Base-by-base conservation (phyloP, 2,797 vertebrate genomes). In the Philypnodon macrostomus region DNA sequence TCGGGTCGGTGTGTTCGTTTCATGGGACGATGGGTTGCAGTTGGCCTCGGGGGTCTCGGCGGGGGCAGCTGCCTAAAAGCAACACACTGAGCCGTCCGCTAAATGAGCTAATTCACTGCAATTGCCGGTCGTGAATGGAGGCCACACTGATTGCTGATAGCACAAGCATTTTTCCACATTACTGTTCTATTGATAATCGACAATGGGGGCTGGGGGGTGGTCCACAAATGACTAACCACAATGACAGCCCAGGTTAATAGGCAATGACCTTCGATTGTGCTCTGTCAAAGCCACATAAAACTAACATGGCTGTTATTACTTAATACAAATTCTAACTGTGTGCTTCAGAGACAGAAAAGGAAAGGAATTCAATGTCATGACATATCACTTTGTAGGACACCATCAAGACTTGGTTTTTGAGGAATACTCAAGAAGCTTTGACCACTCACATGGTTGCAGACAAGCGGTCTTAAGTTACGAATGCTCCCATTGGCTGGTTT, bases 21-120 rank as follows among this genome's bases (percentile, higher is more conserved):
- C 70, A 62, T 59, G 56, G 48, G 46, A 37, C 32, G 47, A 41
- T 42, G 64, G 45, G 66, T n/a, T n/a, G 1, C 13, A 1, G 45
- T 47, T 53, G 59, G 41, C 50, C 58, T 26, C 11, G 2, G 45
- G 67, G 63, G 31, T 13, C 44, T 45, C 26, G 33, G 50, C 23
- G 42, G n/a, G 32, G 58, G 47, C 23, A 0, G 4, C 36, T 56
- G 12, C 57, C 27, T 47, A 27, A 71, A 40, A 68, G 24, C 32
- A 57, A 60, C 39, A 37, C 40, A 51, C 41, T 55, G 47, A 31
- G 39, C 40, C 18, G 32, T 70, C 60, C 64, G 41, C 52, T 68
- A 60, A 75, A 64, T 52, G 4, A 67, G 50, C 39, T 51, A 52
- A 77, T 79, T 73, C 48, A 55, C 13, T 34, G 15, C 36, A 70